A percentile compares a stretch with the other conserved stretches of the same genome.
Evolutionary conservation across 2,113 vertebrate species (phyloP).

Genomic region (Sebastes fasciatus): DNA sequence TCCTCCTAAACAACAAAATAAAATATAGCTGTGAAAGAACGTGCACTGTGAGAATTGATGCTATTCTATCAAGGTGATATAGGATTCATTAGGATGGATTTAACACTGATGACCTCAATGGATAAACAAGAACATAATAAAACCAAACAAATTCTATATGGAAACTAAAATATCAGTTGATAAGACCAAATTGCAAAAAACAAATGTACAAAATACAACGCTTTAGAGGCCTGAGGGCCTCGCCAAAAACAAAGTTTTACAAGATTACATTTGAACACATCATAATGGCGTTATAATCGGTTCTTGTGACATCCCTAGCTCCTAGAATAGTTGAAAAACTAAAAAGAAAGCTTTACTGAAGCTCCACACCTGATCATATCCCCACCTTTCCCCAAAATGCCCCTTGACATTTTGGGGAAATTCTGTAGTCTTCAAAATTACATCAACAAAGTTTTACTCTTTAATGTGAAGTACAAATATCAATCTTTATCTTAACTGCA

Average conservation of each 20-base stretch:
- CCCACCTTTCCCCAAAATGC: background rate
- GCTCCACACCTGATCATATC: background rate
- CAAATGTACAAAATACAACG: background rate
- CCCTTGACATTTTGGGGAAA: background rate
- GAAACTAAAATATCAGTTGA: too few relatives aligned
- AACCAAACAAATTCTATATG: background rate
- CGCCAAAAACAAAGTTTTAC: too few relatives aligned
- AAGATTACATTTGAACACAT: too few relatives aligned
- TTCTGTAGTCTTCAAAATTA: background rate
- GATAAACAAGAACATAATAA: background rate
- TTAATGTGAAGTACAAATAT: background rate
- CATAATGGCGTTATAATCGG: too few relatives aligned
- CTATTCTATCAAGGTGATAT: background rate
- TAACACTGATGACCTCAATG: background rate
- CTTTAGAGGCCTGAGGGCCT: background rate
- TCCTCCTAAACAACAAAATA: background rate
- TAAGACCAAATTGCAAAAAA: too few relatives aligned
- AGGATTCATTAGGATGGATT: slow-evolving; percentile 10
- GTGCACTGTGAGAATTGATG: background rate
- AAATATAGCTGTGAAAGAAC: background rate
- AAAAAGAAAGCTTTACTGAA: background rate
- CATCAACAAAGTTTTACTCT: background rate
- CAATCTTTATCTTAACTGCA: background rate
- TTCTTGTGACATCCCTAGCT: too few relatives aligned
- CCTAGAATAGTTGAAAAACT: background rate